Evolutionary conservation across 1,140 invertebrate species (phyloP).

Genomic region (Hesperophylax magnus): DNA sequence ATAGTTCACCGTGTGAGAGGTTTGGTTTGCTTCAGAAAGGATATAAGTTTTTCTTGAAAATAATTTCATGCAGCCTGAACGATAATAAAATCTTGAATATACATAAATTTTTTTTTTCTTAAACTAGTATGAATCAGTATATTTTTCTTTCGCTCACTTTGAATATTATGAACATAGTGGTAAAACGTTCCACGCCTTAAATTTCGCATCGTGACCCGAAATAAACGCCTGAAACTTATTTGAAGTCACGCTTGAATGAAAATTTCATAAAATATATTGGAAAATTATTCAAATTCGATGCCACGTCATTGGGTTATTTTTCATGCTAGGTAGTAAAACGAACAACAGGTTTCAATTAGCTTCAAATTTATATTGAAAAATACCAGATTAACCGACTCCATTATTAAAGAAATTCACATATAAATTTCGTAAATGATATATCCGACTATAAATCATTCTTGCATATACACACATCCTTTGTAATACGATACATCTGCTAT

Average conservation of each 20-base stretch:
- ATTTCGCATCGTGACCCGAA: too few relatives aligned
- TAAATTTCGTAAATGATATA: neutral
- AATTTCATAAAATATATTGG: neutral
- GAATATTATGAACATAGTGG: too few relatives aligned
- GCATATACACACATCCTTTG: neutral
- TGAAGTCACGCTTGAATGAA: neutral
- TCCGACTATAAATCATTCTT: slow-evolving; percentile 11
- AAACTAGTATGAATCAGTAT: too few relatives aligned
- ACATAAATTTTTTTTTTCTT: too few relatives aligned
- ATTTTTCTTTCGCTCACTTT: too few relatives aligned
- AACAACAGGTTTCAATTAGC: slow-evolving; percentile 10
- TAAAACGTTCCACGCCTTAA: too few relatives aligned
- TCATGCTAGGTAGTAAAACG: neutral
- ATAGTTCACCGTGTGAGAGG: too few relatives aligned
- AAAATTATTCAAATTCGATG: slow-evolving; percentile 21
- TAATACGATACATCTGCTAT: neutral
- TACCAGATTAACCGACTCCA: neutral
- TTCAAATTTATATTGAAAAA: neutral
- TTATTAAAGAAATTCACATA: neutral
- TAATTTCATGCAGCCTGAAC: too few relatives aligned
- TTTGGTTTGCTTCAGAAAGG: too few relatives aligned
- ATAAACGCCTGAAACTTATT: neutral
- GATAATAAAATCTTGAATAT: too few relatives aligned
- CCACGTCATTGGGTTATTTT: neutral
- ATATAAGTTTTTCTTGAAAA: too few relatives aligned